Conservation (phyloP, 2,113 vertebrate species). For the Gorsachius goisagi region DNA sequence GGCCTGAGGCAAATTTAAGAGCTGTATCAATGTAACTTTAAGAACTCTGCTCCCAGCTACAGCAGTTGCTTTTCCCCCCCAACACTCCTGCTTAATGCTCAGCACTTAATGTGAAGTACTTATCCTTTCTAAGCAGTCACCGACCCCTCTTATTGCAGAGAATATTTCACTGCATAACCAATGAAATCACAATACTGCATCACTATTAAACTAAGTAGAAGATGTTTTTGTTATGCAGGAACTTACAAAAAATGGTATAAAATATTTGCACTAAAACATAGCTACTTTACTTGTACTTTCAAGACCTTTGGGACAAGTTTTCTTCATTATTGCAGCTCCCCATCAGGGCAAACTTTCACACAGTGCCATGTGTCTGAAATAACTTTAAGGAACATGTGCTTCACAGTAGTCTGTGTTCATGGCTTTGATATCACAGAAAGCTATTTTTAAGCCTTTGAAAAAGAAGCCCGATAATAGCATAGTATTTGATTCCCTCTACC, state of each 20-base stretch:
- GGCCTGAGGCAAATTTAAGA: background rate
- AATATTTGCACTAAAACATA: background rate
- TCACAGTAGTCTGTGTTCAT: background rate
- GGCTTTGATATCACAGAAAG: background rate
- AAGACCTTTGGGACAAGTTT: background rate
- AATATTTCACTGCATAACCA: background rate
- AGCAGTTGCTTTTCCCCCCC: background rate
- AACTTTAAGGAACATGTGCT: background rate
- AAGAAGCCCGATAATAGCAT: rapidly evolving
- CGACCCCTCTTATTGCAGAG: background rate
- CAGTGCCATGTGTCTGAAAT: background rate
- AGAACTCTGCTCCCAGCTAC: background rate
- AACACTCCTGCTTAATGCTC: background rate
- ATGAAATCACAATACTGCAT: background rate
- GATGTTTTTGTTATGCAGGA: background rate
- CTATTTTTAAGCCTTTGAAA: background rate
- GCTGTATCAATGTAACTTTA: background rate
- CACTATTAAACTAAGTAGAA: background rate
- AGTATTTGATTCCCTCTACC: background rate
- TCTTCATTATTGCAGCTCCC: background rate
- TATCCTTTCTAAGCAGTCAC: background rate
- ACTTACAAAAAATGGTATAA: background rate
- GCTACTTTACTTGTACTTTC: background rate
- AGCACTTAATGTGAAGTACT: background rate
- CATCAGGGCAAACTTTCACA: background rate